Base-by-base conservation (phyloP, 2,797 vertebrate species). In the Petrocephalus sullivani region DNA sequence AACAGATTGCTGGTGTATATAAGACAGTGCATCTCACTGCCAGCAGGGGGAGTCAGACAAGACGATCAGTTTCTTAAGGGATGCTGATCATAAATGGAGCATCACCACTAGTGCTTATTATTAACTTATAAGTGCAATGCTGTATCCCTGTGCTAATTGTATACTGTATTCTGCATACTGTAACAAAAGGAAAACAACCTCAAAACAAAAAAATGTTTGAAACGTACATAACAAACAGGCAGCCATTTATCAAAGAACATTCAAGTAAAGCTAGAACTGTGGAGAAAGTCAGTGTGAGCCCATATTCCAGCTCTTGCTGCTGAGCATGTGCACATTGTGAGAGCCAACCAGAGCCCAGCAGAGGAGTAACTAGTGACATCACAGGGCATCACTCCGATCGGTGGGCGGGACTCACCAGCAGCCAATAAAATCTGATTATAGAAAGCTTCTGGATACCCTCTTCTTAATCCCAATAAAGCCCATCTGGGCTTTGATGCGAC, bases 391-490 rank as follows among this genome's bases (percentile, higher is more conserved):
- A 49, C 85, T n/a, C 51, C 41, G n/a, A 61, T 28, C n/a, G 86
- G 86, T 67, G 33, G 86, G 57, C 58, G 21, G 86, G 58, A 33
- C 84, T 84, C 81, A 84, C 46, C 81, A 54, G 81, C 51, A 84
- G 81, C 49, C 49, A 84, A 54, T 84, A 46, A 28, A 0, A 84
- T 84, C 21, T 14, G 49, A 83, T 83, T 54, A 84, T 54, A 54
- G 49, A 84, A 84, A 84, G 23, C 49, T 7, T 84, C 21, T 54
- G 21, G 46, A 23, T 84, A 51, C 81, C 81, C 49, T 53, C 51
- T 49, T n/a, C 75, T 7, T 9, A 49, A 81, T 81, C 16, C 75
- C 37, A 81, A 54, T 21, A 54, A 84, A 84, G 81, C n/a, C 21
- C 23, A n/a, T 12, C 81, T 57, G 53, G 28, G 21, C 6, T 85